Conservation (phyloP, 2,113 vertebrate genomes). For the Penelope pileata region DNA sequence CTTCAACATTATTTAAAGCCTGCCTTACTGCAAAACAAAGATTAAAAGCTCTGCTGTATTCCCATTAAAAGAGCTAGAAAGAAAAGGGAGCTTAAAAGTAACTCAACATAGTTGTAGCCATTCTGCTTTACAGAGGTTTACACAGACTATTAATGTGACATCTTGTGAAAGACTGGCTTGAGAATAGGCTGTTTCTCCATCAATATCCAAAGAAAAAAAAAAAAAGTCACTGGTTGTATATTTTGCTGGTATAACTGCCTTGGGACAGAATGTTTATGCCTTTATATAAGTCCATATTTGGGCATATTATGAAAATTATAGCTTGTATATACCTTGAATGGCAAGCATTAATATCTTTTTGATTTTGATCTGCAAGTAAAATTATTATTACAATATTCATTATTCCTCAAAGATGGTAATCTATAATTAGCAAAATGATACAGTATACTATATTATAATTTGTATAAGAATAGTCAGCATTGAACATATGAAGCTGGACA, state of each 20-base stretch:
- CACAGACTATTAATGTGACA: background rate
- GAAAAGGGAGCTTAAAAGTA: background rate
- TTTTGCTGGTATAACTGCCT: background rate
- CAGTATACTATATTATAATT: background rate
- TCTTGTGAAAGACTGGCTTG: background rate
- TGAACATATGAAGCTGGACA: rapidly evolving
- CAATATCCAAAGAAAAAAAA: background rate
- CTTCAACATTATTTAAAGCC: background rate
- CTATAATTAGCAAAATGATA: background rate
- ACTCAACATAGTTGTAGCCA: rapidly evolving
- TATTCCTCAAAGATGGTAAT: background rate
- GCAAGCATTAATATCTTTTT: background rate
- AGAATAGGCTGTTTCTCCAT: background rate
- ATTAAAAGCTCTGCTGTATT: background rate
- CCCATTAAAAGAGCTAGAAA: background rate
- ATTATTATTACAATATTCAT: background rate
- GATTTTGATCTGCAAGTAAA: background rate
- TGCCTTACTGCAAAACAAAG: background rate
- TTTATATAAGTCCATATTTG: background rate
- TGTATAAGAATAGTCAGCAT: background rate
- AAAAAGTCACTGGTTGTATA: background rate
- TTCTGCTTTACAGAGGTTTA: background rate
- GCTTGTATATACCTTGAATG: background rate
- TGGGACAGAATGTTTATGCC: background rate
- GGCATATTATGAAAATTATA: background rate